A percentile compares a stretch with the other conserved stretches of the same genome.
Evolutionary conservation across 2,797 vertebrate species (phyloP).

Genomic region (Scolopax bukidnonensis): DNA sequence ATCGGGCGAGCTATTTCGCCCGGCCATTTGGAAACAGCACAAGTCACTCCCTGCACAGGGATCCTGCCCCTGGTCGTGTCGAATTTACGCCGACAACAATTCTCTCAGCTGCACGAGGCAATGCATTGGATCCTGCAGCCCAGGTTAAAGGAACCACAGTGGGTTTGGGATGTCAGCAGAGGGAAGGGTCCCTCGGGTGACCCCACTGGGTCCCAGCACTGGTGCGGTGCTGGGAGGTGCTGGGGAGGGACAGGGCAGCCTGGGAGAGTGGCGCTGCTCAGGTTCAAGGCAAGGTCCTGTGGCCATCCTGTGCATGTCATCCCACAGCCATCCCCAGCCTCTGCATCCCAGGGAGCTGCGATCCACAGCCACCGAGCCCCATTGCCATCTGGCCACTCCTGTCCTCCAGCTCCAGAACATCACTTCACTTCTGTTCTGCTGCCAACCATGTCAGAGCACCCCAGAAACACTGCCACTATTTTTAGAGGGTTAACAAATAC

Average conservation of each 20-base stretch:
- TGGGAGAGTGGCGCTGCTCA: fast-evolving
- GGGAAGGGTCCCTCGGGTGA: neutral
- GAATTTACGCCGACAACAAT: fast-evolving
- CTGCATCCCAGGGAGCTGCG: fast-evolving
- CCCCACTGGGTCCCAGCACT: neutral
- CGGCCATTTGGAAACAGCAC: neutral
- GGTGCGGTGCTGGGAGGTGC: too few species aligned
- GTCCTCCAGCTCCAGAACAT: fast-evolving
- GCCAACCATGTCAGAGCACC: neutral
- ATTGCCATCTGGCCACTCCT: neutral
- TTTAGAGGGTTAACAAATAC: conserved; percentile 40
- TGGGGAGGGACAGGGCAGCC: fast-evolving
- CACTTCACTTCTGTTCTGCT: fast-evolving
- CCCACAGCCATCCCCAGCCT: neutral
- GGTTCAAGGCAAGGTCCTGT: fast-evolving
- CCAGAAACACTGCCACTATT: neutral
- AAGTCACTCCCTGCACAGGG: neutral
- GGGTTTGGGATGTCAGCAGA: fast-evolving
- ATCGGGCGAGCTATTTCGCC: neutral
- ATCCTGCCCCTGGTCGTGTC: neutral
- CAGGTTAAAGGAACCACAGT: fast-evolving
- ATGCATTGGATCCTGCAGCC: neutral
- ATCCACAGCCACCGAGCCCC: neutral
- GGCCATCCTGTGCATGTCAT: too few species aligned
- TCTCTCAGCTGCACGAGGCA: neutral